Evolutionary conservation across 2,797 vertebrate genomes (phyloP).

Genomic region (Acipenser transmontanus): DNA sequence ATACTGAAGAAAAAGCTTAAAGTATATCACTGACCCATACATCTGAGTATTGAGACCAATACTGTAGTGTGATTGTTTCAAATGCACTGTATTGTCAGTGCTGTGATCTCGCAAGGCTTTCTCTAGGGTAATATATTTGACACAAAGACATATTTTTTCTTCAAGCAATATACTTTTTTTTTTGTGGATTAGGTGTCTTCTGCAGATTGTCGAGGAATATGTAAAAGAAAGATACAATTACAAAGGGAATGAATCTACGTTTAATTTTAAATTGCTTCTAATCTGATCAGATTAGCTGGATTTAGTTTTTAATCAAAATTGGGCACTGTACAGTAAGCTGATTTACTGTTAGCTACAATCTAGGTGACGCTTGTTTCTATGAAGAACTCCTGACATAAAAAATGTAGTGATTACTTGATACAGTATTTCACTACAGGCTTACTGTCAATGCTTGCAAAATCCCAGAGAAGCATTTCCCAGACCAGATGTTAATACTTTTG

Average conservation of each 20-base stretch:
- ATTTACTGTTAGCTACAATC: not conserved
- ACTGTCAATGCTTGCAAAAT: not conserved
- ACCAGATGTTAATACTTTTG: not conserved
- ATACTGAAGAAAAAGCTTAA: too few species aligned
- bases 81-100: too few species aligned
- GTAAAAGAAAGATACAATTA: too few species aligned
- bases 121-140: not conserved
- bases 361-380: slow-evolving; percentile 1
- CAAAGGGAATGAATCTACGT: not conserved
- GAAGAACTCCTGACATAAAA: slow-evolving; percentile 4
- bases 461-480: not conserved
- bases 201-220: not conserved
- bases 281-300: not conserved
- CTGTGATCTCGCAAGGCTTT: not conserved
- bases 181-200: not conserved
- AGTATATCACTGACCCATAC: too few species aligned
- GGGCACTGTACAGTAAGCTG: not conserved
- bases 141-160: not conserved
- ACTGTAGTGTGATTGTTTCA: too few species aligned
- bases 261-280: not conserved
- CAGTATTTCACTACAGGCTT: not conserved
- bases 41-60: too few species aligned
- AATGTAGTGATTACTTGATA: not conserved
- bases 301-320: not conserved
- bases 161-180: not conserved